Evolutionary conservation across 2,113 vertebrate genomes (phyloP), one percentile per base, ranked within the genome.

Genomic region (Bolborhynchus lineola): DNA sequence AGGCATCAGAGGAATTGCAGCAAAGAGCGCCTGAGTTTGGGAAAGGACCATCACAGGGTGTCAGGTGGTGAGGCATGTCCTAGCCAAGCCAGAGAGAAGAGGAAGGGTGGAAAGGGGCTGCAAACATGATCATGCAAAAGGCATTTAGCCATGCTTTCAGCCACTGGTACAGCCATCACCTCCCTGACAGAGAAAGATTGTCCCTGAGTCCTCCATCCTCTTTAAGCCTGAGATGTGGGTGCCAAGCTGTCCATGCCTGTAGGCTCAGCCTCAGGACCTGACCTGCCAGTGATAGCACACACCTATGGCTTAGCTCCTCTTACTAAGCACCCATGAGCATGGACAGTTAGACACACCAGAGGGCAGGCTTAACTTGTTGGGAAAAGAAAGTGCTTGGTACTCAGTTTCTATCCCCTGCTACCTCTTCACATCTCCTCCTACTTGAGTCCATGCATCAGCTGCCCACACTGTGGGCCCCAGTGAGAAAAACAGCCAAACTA

Each of bases 401-500:
- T 46, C 55, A 70, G 35, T 86, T 92, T 86, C 33, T 44, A 2
- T 64, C 86, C 71, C 71, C 57, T 86, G 60, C 80, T 75, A 47
- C 26, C 8, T 70, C 52, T 93, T 88, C 35, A 67, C 24, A 53
- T 84, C 59, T 90, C n/a, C 69, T 86, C 16, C n/a, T 87, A 16
- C 82, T 81, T 88, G 68, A 60, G 44, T 60, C 68, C 47, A 53
- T n/a, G 46, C 49, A 90, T 16, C 75, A 74, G 75, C 59, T 91
- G 67, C 71, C 75, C 84, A 83, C 49, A 29, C 28, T 37, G 18
- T 53, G 59, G 59, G 59, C 31, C 42, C 12, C 50, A 49, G 60
- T 33, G 55, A 91, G 78, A 85, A 90, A 85, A 90, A 46, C 53
- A 93, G 49, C 8, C 65, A 72, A 93, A 86, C 24, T 95, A 21